These are phyloP conservation scores for Meloidogyne exigua DNA, from an alignment of 1,140 invertebrate species.

Conservation along the genomic window DNA sequence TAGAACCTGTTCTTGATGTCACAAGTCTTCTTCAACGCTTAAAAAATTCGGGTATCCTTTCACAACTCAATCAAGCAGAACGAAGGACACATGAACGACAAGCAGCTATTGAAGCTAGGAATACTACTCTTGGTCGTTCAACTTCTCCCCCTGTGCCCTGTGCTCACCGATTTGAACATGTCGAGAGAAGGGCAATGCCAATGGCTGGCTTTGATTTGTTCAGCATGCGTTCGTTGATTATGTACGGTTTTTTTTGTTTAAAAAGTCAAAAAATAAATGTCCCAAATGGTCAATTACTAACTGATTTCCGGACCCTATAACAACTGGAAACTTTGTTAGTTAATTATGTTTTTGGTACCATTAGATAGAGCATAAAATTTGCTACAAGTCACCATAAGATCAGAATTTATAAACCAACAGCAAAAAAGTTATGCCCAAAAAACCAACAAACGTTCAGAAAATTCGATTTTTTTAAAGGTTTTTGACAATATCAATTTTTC, in stretches of 20 bases:
- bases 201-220: slow-evolving; percentile 40
- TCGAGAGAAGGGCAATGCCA: slow-evolving; percentile 41
- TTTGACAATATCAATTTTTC: too few species aligned
- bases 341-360: too few species aligned
- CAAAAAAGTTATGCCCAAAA: too few species aligned
- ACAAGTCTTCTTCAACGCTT: slow-evolving; percentile 28
- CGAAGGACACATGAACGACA: slow-evolving; percentile 9
- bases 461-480: too few species aligned
- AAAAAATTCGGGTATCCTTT: slow-evolving; percentile 31
- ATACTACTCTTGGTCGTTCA: slow-evolving; percentile 12
- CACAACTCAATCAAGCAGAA: slow-evolving; percentile 9
- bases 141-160: slow-evolving; percentile 46
- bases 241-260: slow-evolving; percentile 40
- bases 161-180: slow-evolving; percentile 23
- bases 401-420: too few species aligned
- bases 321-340: too few species aligned
- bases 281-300: too few species aligned
- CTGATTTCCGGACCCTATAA: too few species aligned
- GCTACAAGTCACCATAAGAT: too few species aligned
- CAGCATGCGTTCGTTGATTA: slow-evolving; percentile 46
- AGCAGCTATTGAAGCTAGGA: slow-evolving; percentile 28
- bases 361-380: too few species aligned
- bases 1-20: slow-evolving; percentile 6
- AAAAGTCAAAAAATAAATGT: not conserved
- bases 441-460: too few species aligned